These are phyloP conservation scores for Fragum sueziense DNA, from an alignment of 2,888 invertebrate genomes.

Conservation along the genomic window DNA sequence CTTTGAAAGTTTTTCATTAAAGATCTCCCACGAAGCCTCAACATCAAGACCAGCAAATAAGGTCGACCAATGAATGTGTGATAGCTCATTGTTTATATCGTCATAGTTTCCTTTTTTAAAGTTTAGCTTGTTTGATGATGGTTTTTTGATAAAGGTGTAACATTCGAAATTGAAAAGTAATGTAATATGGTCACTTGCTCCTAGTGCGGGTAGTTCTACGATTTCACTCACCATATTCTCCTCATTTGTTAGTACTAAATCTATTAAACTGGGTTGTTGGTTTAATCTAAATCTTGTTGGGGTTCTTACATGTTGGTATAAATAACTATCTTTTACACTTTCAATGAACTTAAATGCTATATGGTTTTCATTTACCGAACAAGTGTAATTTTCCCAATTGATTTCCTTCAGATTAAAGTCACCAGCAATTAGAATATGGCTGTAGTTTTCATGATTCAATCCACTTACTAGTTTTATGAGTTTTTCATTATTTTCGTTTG, in stretches of 20 bases:
- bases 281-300: background rate
- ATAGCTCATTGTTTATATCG: background rate
- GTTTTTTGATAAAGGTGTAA: no score
- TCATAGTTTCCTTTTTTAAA: background rate
- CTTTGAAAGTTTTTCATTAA: background rate
- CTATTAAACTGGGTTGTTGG: background rate
- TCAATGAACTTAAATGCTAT: background rate
- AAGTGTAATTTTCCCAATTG: background rate
- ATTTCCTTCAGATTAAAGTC: background rate
- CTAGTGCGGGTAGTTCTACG: background rate
- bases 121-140: no score
- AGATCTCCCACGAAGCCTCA: background rate
- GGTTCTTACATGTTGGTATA: background rate
- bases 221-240: background rate
- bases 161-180: no score
- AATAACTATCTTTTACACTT: background rate
- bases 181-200: background rate
- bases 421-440: no score
- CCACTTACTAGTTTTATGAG: no score
- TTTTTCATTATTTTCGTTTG: no score
- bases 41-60: background rate
- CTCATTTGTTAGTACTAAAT: background rate
- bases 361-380: background rate
- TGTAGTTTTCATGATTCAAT: no score
- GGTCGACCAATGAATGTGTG: background rate